Base-by-base conservation (phyloP, 2,113 vertebrate genomes). In the Probosciger aterrimus region DNA sequence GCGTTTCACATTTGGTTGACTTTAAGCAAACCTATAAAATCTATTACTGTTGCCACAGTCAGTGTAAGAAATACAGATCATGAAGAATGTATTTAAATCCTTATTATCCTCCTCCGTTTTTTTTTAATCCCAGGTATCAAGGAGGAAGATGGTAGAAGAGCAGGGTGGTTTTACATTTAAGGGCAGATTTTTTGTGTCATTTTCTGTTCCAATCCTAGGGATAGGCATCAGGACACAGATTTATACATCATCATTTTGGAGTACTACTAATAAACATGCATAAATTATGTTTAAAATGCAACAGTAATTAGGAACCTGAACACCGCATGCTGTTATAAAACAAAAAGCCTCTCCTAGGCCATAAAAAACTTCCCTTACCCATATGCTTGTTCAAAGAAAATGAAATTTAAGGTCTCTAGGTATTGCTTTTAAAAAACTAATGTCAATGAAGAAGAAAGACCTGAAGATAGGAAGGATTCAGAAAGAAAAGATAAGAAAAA, bases 1-100 rank as follows among this genome's bases (percentile, higher is more conserved):
- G 69, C 82, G 70, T 69, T 95, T 94, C 84, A 87, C 70, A 80
- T 93, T 53, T 92, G 52, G n/a, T 55, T 87, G 84, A 76, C 75
- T 91, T 77, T 82, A 53, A 91, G 53, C 52, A 92, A 92, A 89
- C 35, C 44, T 82, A 65, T 69, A 94, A 85, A 95, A 89, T 47
- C 77, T 68, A 5, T 52, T 89, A 71, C 23, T 78, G 24, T 52
- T 87, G 46, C 18, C 11, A 62, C 3, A 85, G 65, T 44, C 64
- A 17, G 10, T 63, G 31, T 80, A 74, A 80, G 76, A 92, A 92
- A 84, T 49, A 73, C 24, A 85, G 20, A 87, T 89, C 16, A 69
- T 52, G 35, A 93, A 73, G 41, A 73, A 82, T n/a, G 24, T 27
- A 18, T 79, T 87, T 71, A 87, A 91, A 53, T 68, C 16, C 35